phyloP scores from a whole-genome alignment of 37 sponge, comb jelly and placozoan genomes.

The Cliona cf. orientalis region DNA sequence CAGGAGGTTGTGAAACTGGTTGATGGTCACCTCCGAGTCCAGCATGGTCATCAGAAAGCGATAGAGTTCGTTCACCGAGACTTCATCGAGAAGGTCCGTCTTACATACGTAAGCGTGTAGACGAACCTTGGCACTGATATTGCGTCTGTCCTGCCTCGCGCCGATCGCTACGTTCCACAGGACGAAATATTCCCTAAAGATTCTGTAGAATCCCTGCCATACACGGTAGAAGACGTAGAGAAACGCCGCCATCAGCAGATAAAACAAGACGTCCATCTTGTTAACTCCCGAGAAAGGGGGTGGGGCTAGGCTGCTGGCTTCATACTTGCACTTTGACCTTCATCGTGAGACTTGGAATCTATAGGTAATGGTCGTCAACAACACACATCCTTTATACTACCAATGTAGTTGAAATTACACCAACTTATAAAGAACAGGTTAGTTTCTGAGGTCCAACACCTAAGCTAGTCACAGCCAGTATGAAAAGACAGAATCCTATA shows the following conservation, averaged over 20 bases:
- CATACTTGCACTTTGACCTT: too few relatives aligned
- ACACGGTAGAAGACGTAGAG: not conserved
- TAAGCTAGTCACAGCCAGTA: slow-evolving; percentile 53
- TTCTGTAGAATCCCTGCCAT: not conserved
- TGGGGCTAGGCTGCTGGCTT: too few relatives aligned
- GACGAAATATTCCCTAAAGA: slow-evolving; percentile 45
- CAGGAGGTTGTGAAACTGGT: slow-evolving; percentile 47
- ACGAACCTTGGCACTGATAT: slow-evolving; percentile 26
- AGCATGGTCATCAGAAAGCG: slow-evolving; percentile 37
- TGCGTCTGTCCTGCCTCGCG: not conserved
- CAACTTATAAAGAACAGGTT: too few relatives aligned
- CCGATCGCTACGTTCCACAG: slow-evolving; percentile 54
- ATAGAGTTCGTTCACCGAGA: slow-evolving; percentile 51
- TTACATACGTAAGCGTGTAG: slow-evolving; percentile 45
- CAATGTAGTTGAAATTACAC: too few relatives aligned
- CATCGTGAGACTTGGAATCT: too few relatives aligned
- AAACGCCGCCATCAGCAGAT: not conserved
- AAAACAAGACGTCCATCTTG: too few relatives aligned
- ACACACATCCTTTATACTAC: too few relatives aligned
- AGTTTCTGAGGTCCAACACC: not conserved
- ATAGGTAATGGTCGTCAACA: too few relatives aligned
- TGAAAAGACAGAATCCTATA: slow-evolving; percentile 23
- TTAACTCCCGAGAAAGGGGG: too few relatives aligned
- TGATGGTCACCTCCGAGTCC: slow-evolving; percentile 37
- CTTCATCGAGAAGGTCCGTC: slow-evolving; percentile 31